Evolutionary conservation across 2,113 vertebrate genomes (phyloP).

Genomic region (Cebidichthys violaceus): DNA sequence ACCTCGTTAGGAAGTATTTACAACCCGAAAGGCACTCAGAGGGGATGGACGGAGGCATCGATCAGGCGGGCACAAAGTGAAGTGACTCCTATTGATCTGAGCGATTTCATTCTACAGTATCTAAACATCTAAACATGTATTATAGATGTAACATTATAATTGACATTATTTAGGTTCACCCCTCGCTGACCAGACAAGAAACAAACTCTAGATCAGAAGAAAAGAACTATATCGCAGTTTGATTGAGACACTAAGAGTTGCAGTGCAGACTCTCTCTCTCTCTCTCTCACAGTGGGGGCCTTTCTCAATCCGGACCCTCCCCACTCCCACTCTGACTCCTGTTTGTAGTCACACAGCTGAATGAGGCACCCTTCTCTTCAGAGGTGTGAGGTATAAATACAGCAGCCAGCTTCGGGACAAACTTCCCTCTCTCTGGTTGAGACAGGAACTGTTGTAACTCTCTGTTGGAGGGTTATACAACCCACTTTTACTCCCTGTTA

Average conservation of each 20-base stretch:
- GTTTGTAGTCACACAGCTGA: no score
- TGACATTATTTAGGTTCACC: no score
- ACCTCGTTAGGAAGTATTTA: slow-evolving; percentile 14
- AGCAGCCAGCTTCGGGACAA: background rate
- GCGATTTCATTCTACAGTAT: background rate
- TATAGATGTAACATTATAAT: no score
- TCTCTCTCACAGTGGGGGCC: no score
- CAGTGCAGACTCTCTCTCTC: no score
- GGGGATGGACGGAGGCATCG: background rate
- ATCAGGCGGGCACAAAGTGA: background rate
- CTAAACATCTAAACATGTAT: no score
- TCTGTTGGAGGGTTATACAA: no score
- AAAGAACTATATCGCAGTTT: background rate
- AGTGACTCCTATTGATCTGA: background rate
- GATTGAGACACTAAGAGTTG: background rate
- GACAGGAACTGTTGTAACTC: background rate
- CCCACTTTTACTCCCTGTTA: no score
- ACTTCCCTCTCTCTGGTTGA: background rate
- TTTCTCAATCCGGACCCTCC: no score
- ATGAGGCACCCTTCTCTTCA: background rate
- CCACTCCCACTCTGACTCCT: no score
- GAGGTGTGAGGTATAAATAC: background rate
- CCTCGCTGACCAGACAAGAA: background rate
- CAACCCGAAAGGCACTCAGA: background rate
- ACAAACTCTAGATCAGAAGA: background rate